Conservation (phyloP, 2,888 invertebrate genomes). For the Tromatobia lineatoria region DNA sequence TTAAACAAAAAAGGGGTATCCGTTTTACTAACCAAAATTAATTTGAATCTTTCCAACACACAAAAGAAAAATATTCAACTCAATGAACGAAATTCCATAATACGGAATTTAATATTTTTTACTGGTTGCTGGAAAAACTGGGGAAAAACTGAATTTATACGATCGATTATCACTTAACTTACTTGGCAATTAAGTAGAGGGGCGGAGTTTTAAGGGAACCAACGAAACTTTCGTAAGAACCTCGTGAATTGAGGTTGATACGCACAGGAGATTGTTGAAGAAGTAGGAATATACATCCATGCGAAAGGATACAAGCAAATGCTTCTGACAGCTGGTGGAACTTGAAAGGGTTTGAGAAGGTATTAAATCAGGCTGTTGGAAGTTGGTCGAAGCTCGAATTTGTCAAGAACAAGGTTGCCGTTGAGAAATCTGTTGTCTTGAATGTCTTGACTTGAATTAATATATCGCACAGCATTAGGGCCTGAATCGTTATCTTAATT, state of each 20-base stretch:
- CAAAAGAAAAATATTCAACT: background rate
- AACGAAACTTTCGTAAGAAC: slow-evolving; percentile 14
- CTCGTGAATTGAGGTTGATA: slow-evolving; percentile 42
- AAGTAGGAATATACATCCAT: background rate
- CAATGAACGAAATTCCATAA: background rate
- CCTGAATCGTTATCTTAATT: background rate
- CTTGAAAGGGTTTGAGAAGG: slow-evolving; percentile 9
- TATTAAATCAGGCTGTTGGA: slow-evolving; percentile 8
- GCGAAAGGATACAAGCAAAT: slow-evolving; percentile 1
- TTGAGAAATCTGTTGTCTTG: slow-evolving; percentile 13
- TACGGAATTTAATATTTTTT: background rate
- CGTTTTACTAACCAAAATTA: background rate
- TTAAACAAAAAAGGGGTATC: slow-evolving; percentile 13
- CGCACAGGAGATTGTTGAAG: slow-evolving; percentile 52
- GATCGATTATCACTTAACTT: background rate
- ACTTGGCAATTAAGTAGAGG: background rate
- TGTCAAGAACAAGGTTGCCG: slow-evolving; percentile 32
- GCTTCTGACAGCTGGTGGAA: slow-evolving; percentile 1
- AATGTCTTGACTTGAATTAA: slow-evolving; percentile 11
- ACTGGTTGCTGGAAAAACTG: background rate
- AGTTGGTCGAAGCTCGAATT: slow-evolving; percentile 24
- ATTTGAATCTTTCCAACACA: background rate
- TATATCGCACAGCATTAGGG: slow-evolving; percentile 49
- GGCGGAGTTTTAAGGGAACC: slow-evolving; percentile 10
- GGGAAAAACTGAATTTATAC: background rate